These are phyloP conservation scores for Ips nitidus DNA, from an alignment of 1,140 invertebrate genomes.

Conservation along the genomic window DNA sequence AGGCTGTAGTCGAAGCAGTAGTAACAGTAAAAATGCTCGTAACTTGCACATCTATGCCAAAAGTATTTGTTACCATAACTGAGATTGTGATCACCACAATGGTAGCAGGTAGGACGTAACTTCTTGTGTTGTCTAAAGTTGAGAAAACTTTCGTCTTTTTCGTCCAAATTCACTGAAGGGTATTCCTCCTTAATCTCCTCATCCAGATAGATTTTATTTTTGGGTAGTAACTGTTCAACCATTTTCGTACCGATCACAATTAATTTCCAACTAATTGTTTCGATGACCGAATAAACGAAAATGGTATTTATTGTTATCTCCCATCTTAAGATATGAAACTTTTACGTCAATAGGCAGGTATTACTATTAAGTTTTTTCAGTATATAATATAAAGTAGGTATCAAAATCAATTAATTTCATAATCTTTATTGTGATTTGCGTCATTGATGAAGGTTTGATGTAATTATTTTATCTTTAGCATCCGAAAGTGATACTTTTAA, in stretches of 20 bases:
- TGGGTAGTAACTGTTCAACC: constrained; percentile 29
- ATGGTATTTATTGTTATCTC: no score
- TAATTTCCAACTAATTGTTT: neutral
- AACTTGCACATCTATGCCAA: constrained; percentile 30
- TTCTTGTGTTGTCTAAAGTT: constrained; percentile 24
- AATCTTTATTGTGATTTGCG: no score
- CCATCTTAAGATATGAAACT: no score
- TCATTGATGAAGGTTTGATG: no score
- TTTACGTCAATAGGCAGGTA: no score
- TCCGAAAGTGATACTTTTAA: no score
- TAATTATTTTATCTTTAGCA: no score
- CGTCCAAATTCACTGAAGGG: constrained; percentile 11
- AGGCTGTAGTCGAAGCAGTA: constrained; percentile 35
- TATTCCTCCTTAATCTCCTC: constrained; percentile 34
- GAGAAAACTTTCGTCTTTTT: neutral
- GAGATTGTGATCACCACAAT: constrained; percentile 31
- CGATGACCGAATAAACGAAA: neutral
- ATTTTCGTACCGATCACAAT: neutral
- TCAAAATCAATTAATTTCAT: no score
- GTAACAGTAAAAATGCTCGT: constrained; percentile 33
- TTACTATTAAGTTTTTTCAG: no score
- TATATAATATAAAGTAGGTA: no score
- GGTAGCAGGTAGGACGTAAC: constrained; percentile 23
- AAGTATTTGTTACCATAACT: constrained; percentile 33
- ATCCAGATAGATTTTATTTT: constrained; percentile 28